phyloP scores from a whole-genome alignment of 2,113 vertebrate genomes.

The Phalacrocorax aristotelis region DNA sequence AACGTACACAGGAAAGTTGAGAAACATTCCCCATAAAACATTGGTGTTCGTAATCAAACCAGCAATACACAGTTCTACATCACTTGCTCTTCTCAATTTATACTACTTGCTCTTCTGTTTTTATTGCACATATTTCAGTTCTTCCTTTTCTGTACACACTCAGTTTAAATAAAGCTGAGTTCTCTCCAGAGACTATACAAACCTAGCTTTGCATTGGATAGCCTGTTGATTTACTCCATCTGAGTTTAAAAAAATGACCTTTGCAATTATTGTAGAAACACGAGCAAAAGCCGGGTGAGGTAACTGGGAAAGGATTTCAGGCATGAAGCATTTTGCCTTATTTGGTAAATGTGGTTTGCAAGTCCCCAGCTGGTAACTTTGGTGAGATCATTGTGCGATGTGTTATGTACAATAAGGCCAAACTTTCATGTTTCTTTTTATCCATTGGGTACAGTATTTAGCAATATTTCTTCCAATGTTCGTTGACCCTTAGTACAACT shows the following conservation, averaged over 20 bases:
- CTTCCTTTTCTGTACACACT: slow-evolving; percentile 53
- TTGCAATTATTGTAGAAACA: slow-evolving; percentile 73
- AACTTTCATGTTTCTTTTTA: slow-evolving; percentile 63
- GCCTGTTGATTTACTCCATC: slow-evolving; percentile 74
- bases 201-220: slow-evolving; percentile 19
- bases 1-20: not conserved
- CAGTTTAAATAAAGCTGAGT: slow-evolving; percentile 39
- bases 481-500: slow-evolving; percentile 34
- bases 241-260: slow-evolving; percentile 72
- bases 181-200: slow-evolving; percentile 50
- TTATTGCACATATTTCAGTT: slow-evolving; percentile 42
- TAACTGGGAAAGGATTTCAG: slow-evolving; percentile 81
- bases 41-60: slow-evolving; percentile 3
- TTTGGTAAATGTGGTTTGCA: slow-evolving; percentile 83
- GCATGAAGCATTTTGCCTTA: slow-evolving; percentile 81
- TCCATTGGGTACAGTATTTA: slow-evolving; percentile 45
- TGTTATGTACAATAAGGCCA: slow-evolving; percentile 68
- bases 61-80: not conserved
- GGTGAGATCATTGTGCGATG: slow-evolving; percentile 79
- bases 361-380: slow-evolving; percentile 78
- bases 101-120: not conserved
- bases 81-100: slow-evolving; percentile 13
- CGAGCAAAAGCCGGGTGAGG: slow-evolving; percentile 76
- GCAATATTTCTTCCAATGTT: slow-evolving; percentile 55
- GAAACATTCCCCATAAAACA: not conserved